These are phyloP conservation scores for Lepilemur ruficaudatus DNA, from an alignment of 2,797 vertebrate species.

Conservation along the genomic window DNA sequence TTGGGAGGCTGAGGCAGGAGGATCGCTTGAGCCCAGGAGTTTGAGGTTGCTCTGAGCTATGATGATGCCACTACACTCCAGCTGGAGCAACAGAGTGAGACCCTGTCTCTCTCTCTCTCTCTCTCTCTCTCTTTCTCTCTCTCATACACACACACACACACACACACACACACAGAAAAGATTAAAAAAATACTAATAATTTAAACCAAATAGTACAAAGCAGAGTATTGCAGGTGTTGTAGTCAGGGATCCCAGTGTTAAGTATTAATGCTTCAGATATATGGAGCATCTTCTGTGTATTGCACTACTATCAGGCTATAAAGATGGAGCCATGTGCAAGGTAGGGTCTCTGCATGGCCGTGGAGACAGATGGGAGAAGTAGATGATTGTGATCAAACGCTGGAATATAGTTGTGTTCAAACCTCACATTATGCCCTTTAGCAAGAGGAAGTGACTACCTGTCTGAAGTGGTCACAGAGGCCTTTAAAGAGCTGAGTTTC, in stretches of 20 bases:
- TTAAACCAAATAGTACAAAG: not conserved
- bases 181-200: not conserved
- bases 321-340: not conserved
- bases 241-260: not conserved
- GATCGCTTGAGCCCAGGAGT: not conserved
- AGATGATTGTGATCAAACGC: not conserved
- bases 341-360: accelerated
- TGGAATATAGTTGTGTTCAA: not conserved
- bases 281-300: not conserved
- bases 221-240: not conserved
- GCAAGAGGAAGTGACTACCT: not conserved
- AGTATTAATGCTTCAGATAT: not conserved
- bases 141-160: too few relatives aligned
- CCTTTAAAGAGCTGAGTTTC: not conserved
- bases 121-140: too few relatives aligned
- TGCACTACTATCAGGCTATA: not conserved
- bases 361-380: not conserved
- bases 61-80: not conserved
- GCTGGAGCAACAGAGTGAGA: not conserved
- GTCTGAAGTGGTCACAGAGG: not conserved
- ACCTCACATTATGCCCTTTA: not conserved
- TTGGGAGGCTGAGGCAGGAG: not conserved
- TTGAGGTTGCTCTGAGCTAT: not conserved
- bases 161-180: not conserved
- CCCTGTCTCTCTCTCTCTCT: too few relatives aligned